Conservation (phyloP, 2,888 invertebrate species). For the Periphyllus acericola region DNA sequence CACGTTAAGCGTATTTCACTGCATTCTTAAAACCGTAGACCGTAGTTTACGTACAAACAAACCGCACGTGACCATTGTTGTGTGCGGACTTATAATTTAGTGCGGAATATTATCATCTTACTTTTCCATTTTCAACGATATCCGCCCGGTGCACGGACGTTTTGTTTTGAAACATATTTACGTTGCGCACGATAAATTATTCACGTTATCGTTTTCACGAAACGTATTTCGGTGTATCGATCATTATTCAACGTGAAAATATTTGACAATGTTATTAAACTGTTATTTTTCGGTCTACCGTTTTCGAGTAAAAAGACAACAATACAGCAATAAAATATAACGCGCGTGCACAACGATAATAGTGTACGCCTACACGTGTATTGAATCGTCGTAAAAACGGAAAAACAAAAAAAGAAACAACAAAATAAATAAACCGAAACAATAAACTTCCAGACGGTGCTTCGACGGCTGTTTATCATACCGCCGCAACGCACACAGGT, state of each 20-base stretch:
- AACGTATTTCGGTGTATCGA: neutral
- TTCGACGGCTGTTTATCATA: neutral
- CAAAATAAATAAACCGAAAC: neutral
- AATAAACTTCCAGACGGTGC: neutral
- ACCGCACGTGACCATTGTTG: neutral
- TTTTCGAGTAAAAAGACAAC: neutral
- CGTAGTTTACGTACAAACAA: too few relatives aligned
- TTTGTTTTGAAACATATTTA: neutral
- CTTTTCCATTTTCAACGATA: neutral
- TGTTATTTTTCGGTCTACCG: neutral
- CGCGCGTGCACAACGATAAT: too few relatives aligned
- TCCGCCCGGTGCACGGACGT: neutral
- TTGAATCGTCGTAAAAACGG: too few relatives aligned
- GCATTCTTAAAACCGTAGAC: too few relatives aligned
- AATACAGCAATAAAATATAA: too few relatives aligned
- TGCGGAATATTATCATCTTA: neutral
- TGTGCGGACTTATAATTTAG: neutral
- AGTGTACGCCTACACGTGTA: too few relatives aligned
- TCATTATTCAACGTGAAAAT: conserved; percentile 7
- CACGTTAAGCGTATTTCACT: too few relatives aligned
- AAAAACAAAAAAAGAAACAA: too few relatives aligned
- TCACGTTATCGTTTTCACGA: neutral
- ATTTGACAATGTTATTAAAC: neutral
- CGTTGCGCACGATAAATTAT: neutral
- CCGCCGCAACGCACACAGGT: neutral